A percentile compares a stretch with the other conserved stretches of the same genome.
phyloP scores from a whole-genome alignment of 1,140 invertebrate genomes.

The Zophobas atratus region DNA sequence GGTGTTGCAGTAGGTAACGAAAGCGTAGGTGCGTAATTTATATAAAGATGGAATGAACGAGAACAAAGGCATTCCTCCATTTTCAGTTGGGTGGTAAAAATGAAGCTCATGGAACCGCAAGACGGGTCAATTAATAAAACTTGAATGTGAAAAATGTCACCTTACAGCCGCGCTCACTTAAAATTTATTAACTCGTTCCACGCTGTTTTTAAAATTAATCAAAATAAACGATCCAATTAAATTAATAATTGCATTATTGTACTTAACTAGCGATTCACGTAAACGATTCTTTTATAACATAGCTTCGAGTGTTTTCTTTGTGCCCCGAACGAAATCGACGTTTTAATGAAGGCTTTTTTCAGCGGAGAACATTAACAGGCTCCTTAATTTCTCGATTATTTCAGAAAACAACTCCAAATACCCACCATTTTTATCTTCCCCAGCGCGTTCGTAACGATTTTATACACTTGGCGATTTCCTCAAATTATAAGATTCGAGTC shows the following conservation, averaged over 20 bases:
- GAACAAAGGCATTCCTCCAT: constrained; percentile 44
- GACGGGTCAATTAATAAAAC: constrained; percentile 51
- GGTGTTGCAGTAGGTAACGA: constrained; percentile 8
- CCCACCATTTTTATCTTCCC: background rate
- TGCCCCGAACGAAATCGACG: background rate
- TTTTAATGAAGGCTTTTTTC: constrained; percentile 1
- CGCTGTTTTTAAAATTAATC: constrained; percentile 50
- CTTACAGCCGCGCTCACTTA: constrained; percentile 45
- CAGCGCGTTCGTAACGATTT: too few relatives aligned
- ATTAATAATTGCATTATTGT: constrained; percentile 51
- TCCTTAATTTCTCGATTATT: background rate
- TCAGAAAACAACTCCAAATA: background rate
- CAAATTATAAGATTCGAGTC: too few relatives aligned
- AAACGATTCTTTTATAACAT: constrained; percentile 21
- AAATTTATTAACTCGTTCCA: constrained; percentile 53
- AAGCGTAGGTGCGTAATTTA: constrained; percentile 27
- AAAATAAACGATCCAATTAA: constrained; percentile 56
- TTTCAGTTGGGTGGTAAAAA: constrained; percentile 39
- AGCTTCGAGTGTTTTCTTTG: constrained; percentile 10
- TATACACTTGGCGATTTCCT: background rate
- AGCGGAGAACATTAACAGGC: background rate
- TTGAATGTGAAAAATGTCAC: constrained; percentile 50
- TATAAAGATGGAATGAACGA: constrained; percentile 15
- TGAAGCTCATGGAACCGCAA: constrained; percentile 35
- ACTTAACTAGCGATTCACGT: constrained; percentile 21